Base-by-base conservation (phyloP, 2,797 vertebrate genomes). In the Lutjanus campechanus region DNA sequence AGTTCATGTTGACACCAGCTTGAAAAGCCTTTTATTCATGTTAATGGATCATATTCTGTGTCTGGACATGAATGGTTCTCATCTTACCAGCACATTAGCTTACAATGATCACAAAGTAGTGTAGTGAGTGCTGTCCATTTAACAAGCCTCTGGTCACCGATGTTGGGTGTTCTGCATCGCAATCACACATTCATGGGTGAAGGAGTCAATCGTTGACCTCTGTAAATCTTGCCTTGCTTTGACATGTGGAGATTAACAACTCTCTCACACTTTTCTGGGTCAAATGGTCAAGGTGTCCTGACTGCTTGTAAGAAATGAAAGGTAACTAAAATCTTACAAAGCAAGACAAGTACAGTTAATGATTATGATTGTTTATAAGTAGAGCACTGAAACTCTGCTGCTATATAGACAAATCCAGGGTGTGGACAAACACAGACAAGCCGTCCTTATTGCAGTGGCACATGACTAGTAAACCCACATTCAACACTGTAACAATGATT, bases 11-110 rank as follows among this genome's bases (percentile, higher is more conserved):
- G 67, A 77, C 73, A 67, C 19, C 40, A 40, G 44, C n/a, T 61
- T 79, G 11, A 77, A 85, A 73, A 68, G 7, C 8, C 9, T n/a
- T 72, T 82, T 59, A 47, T 69, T 73, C 22, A 70, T 22, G 54
- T 59, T 78, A n/a, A 53, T 59, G 36, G 62, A 22, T 75, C 63
- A 51, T 46, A 69, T 36, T 51, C 41, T 11, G 1, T 25, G 11
- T 46, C 17, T 58, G 54, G 41, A 69, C 44, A 29, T 65, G 51
- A 29, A 46, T 46, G 36, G 2, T 29, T 63, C 47, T 67, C 29
- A 16, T 73, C 17, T 66, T 25, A 22, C 10, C 50, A 10, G 51
- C 44, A 3, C 53, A 3, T 67, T n/a, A 12, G 25, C 40, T 64
- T 61, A 66, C 58, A n/a, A 59, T 22, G 6, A 59, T 77, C 46